These are phyloP conservation scores for Eulacestoma nigropectus DNA, from an alignment of 2,113 vertebrate genomes.

Conservation along the genomic window DNA sequence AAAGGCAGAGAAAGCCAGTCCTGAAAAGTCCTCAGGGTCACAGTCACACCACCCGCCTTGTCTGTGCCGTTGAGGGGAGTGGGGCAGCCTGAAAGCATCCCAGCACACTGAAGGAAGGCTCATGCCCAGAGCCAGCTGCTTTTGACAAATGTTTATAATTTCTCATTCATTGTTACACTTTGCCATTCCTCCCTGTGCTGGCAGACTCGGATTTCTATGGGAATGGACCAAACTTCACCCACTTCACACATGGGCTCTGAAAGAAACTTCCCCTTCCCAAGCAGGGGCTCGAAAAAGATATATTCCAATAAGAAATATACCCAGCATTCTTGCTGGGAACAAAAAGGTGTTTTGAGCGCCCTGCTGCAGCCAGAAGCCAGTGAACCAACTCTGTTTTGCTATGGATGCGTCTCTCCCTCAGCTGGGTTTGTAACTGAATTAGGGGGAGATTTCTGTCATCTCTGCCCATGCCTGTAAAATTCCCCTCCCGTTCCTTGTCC, in stretches of 20 bases:
- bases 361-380: neutral
- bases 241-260: neutral
- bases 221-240: neutral
- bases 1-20: neutral
- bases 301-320: neutral
- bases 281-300: neutral
- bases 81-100: neutral
- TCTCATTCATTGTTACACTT: neutral
- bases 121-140: neutral
- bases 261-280: neutral
- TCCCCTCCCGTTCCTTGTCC: neutral
- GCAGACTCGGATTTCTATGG: neutral
- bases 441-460: neutral
- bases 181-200: neutral
- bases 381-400: neutral
- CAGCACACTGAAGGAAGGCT: neutral
- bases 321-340: neutral
- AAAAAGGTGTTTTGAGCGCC: neutral
- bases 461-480: neutral
- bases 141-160: neutral
- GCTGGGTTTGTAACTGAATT: neutral
- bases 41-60: fast-evolving
- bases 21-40: neutral
- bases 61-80: neutral
- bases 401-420: neutral